phyloP scores from a whole-genome alignment of 2,888 invertebrate genomes.

The Anthophora plumipes region DNA sequence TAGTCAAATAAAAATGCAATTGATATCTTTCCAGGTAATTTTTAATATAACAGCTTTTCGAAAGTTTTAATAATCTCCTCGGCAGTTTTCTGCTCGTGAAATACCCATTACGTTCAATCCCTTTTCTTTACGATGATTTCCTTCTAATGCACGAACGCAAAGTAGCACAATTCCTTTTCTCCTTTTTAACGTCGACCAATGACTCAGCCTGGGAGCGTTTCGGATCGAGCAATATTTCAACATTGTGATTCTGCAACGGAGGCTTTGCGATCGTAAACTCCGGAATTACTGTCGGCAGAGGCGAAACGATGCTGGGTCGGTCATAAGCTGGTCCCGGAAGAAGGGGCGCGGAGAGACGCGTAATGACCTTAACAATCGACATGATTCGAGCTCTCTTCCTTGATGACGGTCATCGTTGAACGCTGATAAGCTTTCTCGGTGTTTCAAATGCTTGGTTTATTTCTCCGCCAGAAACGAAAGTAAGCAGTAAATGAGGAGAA shows the following conservation, averaged over 20 bases:
- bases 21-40: too few relatives aligned
- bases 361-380: slow-evolving; percentile 72
- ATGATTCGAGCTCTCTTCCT: slow-evolving; percentile 68
- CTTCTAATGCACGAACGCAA: background rate
- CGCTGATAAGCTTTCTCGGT: slow-evolving; percentile 60
- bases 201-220: slow-evolving; percentile 3
- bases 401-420: slow-evolving; percentile 54
- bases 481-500: background rate
- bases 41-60: too few relatives aligned
- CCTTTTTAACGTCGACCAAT: background rate
- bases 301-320: slow-evolving; percentile 34
- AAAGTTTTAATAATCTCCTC: background rate
- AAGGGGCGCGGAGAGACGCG: slow-evolving; percentile 63
- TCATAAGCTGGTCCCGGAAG: slow-evolving; percentile 65
- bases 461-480: slow-evolving; percentile 12
- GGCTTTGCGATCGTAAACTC: slow-evolving; percentile 40
- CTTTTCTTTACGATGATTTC: background rate
- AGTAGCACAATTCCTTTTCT: background rate
- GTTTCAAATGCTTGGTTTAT: slow-evolving; percentile 9
- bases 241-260: slow-evolving; percentile 14
- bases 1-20: background rate
- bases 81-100: background rate
- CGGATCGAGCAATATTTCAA: slow-evolving; percentile 23
- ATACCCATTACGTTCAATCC: background rate
- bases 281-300: slow-evolving; percentile 47